These are phyloP conservation scores for Tylochromis polylepis DNA, from an alignment of 2,113 vertebrate species.

Conservation along the genomic window DNA sequence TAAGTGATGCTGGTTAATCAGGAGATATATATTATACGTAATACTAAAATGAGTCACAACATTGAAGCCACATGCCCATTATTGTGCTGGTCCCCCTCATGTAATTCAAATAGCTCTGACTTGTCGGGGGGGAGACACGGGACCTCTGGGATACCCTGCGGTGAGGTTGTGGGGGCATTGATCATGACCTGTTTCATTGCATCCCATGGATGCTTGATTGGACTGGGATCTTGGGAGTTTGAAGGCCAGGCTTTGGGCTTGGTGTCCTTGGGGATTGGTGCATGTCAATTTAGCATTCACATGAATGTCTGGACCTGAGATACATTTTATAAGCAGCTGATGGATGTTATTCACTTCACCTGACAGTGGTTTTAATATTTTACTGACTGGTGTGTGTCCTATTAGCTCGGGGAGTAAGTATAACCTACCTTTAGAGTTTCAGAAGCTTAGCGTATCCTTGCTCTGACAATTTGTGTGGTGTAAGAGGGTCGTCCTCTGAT, in stretches of 20 bases:
- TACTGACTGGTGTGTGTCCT: neutral
- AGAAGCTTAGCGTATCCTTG: neutral
- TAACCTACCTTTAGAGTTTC: neutral
- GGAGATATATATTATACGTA: neutral
- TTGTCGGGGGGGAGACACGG: neutral
- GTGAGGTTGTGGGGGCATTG: neutral
- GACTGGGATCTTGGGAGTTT: neutral
- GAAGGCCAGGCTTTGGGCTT: neutral
- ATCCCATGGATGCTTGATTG: neutral
- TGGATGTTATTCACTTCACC: neutral
- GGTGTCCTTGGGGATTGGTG: neutral
- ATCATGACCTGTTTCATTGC: neutral
- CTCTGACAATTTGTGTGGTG: neutral
- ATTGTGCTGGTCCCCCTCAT: neutral
- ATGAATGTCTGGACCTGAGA: neutral
- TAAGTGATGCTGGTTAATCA: neutral
- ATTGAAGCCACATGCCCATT: neutral
- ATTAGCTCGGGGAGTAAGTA: neutral
- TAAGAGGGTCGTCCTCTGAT: neutral
- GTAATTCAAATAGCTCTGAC: neutral
- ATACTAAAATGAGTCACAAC: neutral
- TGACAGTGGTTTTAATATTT: neutral
- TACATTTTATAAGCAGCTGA: neutral
- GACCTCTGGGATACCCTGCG: neutral
- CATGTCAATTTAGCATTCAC: neutral